Base-by-base conservation (phyloP, 2,113 vertebrate genomes). In the Athene cunicularia region DNA sequence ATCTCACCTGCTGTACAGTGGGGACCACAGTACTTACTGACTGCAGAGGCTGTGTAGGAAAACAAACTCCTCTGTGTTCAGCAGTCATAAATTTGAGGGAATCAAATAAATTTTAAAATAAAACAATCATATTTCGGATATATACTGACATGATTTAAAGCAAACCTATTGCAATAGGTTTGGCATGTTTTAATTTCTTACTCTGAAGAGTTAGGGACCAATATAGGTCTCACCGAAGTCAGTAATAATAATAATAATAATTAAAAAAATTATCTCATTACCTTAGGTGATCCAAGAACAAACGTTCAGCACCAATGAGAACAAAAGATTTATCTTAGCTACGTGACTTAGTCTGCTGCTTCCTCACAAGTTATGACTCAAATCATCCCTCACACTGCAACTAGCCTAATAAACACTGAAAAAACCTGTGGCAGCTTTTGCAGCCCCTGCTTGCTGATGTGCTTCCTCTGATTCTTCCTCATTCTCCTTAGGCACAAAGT, bases 371-470 rank as follows among this genome's bases (percentile, higher is more conserved):
- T 49, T 56, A 66, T 4, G 43, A 52, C 8, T 30, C 43, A 74
- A 58, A 70, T 27, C 8, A 7, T 23, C 41, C 19, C 3, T 64
- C 27, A 2, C 73, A 13, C 37, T 80, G 41, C 0, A 0, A 50
- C 15, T 8, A 70, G 39, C 24, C 37, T 64, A 62, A 82, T 5
- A 63, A 79, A 37, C 12, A 53, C 39, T 16, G 33, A 23, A 62
- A 39, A 90, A 52, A n/a, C 0, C 9, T 5, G 1, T 3, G 7
- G 66, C 45, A 68, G 35, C 30, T 72, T 66, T 41, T 1, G 0
- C 70, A 85, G 70, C 5, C 41, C 22, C 21, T 5, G 4, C 30
- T 62, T 82, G 24, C 55, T 56, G 35, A 41, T 45, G 14, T 47
- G 8, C 49, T 50, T 30, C 66, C 32, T 86, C 67, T 45, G 59